Conservation (phyloP, 2,113 vertebrate genomes). For the Eudyptes chrysolophus region DNA sequence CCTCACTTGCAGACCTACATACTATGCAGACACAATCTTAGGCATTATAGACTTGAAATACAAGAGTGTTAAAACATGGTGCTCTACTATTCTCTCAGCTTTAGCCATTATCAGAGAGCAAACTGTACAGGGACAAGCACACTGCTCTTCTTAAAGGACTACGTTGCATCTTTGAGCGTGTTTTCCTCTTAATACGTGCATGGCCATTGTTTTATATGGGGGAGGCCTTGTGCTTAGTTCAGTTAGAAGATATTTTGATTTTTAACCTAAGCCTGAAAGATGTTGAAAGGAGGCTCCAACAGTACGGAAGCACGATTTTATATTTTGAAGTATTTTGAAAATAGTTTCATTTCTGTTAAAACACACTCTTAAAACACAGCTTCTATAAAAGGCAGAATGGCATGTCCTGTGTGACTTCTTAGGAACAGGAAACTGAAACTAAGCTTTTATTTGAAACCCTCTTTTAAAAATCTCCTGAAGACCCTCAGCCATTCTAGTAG, state of each 20-base stretch:
- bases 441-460: background rate
- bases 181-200: background rate
- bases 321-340: background rate
- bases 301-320: background rate
- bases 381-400: background rate
- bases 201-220: background rate
- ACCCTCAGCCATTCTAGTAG: background rate
- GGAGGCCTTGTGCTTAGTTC: background rate
- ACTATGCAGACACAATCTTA: background rate
- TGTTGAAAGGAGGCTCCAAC: background rate
- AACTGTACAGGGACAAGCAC: background rate
- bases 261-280: background rate
- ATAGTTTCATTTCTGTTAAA: background rate
- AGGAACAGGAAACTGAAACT: background rate
- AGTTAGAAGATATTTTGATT: background rate
- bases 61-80: background rate
- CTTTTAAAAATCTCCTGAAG: background rate
- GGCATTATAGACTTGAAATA: background rate
- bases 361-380: background rate
- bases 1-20: background rate
- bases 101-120: background rate
- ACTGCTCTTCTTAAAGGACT: background rate
- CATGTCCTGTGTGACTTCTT: background rate
- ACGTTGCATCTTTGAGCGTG: rapidly evolving
- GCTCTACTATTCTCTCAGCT: background rate